phyloP scores from a whole-genome alignment of 2,113 vertebrate genomes.

The Coreoperca whiteheadi region DNA sequence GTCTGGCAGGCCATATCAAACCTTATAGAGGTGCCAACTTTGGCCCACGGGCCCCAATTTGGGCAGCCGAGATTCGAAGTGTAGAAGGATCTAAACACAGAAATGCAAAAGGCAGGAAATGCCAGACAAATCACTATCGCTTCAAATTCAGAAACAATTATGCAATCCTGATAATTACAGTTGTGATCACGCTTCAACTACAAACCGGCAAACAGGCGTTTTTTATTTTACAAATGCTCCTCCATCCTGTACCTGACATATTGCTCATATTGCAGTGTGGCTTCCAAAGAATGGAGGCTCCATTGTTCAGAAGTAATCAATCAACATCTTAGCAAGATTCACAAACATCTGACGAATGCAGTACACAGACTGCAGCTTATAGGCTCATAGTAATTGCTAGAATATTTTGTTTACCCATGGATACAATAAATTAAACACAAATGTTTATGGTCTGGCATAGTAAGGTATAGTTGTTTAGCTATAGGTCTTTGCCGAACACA shows the following conservation, averaged over 20 bases:
- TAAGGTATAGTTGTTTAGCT: neutral
- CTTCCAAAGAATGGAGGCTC: neutral
- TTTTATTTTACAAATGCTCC: neutral
- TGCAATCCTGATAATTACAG: neutral
- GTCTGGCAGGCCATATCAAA: no score
- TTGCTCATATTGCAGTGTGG: neutral
- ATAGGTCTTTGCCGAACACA: no score
- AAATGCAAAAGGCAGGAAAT: neutral
- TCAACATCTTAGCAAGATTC: constrained; percentile 2
- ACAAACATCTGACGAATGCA: constrained; percentile 13
- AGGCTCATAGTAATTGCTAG: no score
- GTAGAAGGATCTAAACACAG: no score
- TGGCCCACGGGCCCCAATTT: no score
- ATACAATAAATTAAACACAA: neutral
- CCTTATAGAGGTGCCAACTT: no score
- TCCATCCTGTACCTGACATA: neutral
- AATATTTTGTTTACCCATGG: neutral
- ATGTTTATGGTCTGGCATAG: neutral
- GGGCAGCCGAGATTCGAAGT: neutral
- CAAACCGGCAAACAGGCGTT: neutral
- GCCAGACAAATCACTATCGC: no score
- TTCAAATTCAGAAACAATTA: neutral
- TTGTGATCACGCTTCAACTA: neutral
- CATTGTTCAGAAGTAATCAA: constrained; percentile 7
- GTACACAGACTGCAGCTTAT: neutral